Conservation (phyloP, 1,140 invertebrate genomes). For the Bombyx mori region ASM3026992v2 NC_085127.1:4128501-4129000, state of each 20-base stretch:
- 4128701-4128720: conserved; percentile 19
- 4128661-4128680: conserved; percentile 20
- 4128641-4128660: conserved; percentile 12
- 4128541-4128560: background rate
- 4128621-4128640: conserved; percentile 11
- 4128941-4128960: too few species aligned
- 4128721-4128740: conserved; percentile 12
- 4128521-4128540: too few species aligned
- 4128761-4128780: conserved; percentile 28
- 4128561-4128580: conserved; percentile 10
- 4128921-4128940: too few species aligned
- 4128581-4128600: conserved; percentile 14
- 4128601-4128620: background rate
- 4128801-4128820: background rate
- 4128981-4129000: background rate
- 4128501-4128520: too few species aligned
- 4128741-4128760: conserved; percentile 19
- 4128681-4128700: conserved; percentile 22
- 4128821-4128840: too few species aligned
- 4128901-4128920: too few species aligned
- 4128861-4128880: too few species aligned
- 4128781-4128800: background rate
- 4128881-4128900: too few species aligned
- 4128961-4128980: too few species aligned
- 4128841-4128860: too few species aligned